Percentiles rank a stretch among this genome's conserved stretches.
Conservation (phyloP, 2,888 invertebrate genomes). For the Allygus modestus region DNA sequence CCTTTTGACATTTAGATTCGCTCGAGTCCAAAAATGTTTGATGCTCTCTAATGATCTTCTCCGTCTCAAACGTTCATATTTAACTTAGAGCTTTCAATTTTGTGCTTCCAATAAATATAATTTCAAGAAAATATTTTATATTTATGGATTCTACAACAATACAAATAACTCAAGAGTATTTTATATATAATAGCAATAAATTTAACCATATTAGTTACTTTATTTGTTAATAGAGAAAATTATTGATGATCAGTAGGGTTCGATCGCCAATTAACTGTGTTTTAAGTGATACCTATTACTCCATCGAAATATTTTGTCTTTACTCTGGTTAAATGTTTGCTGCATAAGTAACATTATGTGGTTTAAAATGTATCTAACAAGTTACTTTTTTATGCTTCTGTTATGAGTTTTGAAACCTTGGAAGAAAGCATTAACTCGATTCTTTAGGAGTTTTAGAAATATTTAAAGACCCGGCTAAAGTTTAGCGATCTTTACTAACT, state of each 20-base stretch:
- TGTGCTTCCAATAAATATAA: constrained; percentile 47
- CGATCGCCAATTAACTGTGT: too few relatives aligned
- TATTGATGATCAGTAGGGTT: neutral
- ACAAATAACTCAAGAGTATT: constrained; percentile 17
- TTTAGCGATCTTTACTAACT: too few relatives aligned
- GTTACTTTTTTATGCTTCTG: too few relatives aligned
- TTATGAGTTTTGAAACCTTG: too few relatives aligned
- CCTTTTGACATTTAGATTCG: neutral
- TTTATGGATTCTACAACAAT: constrained; percentile 5
- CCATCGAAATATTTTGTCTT: too few relatives aligned
- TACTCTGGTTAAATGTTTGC: too few relatives aligned
- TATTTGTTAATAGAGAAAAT: neutral
- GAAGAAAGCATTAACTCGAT: too few relatives aligned
- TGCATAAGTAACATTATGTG: too few relatives aligned
- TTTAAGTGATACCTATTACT: too few relatives aligned
- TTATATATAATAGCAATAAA: neutral
- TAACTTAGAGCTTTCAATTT: constrained; percentile 46
- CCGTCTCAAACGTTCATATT: constrained; percentile 4
- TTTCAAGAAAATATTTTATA: constrained; percentile 6
- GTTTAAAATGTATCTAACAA: too few relatives aligned
- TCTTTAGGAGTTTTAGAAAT: too few relatives aligned
- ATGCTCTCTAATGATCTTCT: neutral
- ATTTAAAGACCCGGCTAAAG: too few relatives aligned
- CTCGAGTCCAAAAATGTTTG: neutral
- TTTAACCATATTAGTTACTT: neutral